Conservation (phyloP, 2,888 invertebrate species). For the Sthenelais limicola region DNA sequence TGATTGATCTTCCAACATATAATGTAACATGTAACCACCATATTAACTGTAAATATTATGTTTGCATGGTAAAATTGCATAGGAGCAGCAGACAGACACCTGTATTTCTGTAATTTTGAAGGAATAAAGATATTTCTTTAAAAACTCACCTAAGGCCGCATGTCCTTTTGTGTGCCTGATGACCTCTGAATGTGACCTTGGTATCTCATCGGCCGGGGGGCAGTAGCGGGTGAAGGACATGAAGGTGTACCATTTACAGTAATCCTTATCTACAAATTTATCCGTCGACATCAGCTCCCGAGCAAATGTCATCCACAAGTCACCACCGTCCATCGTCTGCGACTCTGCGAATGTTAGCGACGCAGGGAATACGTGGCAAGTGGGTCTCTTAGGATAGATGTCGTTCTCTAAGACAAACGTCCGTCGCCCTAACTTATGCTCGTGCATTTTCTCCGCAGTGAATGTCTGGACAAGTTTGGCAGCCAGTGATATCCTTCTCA, state of each 20-base stretch:
- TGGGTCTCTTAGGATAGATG: conserved; percentile 75
- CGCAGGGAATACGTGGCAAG: conserved; percentile 84
- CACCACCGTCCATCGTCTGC: conserved; percentile 81
- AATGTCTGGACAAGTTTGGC: conserved; percentile 87
- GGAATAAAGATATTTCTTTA: no score
- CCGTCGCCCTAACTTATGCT: conserved; percentile 83
- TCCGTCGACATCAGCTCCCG: conserved; percentile 83
- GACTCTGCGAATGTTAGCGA: conserved; percentile 81
- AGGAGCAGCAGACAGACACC: no score
- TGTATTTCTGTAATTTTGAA: no score
- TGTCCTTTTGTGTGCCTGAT: conserved; percentile 77
- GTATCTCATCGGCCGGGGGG: conserved; percentile 74
- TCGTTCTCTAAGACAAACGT: conserved; percentile 85
- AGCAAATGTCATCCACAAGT: conserved; percentile 89
- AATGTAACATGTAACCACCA: no score
- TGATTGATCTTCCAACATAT: no score
- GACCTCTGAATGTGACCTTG: conserved; percentile 70
- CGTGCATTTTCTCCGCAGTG: conserved; percentile 88
- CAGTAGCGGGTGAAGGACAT: conserved; percentile 83
- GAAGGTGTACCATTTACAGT: conserved; percentile 89
- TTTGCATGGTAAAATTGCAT: no score
- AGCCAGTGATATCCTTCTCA: conserved; percentile 81
- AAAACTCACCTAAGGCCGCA: conserved; percentile 84
- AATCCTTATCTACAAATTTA: conserved; percentile 73
- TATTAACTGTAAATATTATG: no score